A percentile compares a stretch with the other conserved stretches of the same genome.
Conservation (phyloP, 2,113 vertebrate species). For the Brienomyrus brachyistius region DNA sequence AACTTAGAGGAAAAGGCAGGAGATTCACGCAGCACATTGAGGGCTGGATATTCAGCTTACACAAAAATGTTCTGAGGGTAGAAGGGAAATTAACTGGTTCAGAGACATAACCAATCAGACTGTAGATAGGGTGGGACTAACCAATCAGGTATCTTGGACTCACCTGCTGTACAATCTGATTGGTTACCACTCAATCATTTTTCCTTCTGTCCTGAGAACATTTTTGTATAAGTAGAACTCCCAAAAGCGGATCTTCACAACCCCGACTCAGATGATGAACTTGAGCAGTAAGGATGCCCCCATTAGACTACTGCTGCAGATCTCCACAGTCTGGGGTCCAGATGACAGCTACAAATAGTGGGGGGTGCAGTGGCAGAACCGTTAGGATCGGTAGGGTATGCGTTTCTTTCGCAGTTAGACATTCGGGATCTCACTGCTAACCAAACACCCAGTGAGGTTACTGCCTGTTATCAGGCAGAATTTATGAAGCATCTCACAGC, state of each 20-base stretch:
- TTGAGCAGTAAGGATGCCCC: background rate
- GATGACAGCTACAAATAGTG: background rate
- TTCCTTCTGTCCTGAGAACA: too few species aligned
- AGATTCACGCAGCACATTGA: background rate
- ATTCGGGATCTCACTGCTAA: constrained; percentile 17
- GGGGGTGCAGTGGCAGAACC: background rate
- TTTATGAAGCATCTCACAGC: constrained; percentile 15
- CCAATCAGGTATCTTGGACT: too few species aligned
- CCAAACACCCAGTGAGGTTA: constrained; percentile 22
- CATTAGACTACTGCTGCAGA: background rate
- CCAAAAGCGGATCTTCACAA: background rate
- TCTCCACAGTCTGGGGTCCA: background rate
- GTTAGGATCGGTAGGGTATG: constrained; percentile 26
- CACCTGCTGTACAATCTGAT: too few species aligned
- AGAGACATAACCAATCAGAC: too few species aligned
- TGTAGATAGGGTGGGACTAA: too few species aligned
- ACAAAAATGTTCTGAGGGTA: too few species aligned
- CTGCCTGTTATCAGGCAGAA: constrained; percentile 25
- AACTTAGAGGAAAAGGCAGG: background rate
- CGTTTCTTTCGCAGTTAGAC: constrained; percentile 25
- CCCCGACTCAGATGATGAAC: background rate
- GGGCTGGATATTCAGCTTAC: background rate
- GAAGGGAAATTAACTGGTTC: too few species aligned
- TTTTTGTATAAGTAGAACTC: too few species aligned
- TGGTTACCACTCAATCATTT: too few species aligned